Evolutionary conservation across 2,797 vertebrate genomes (phyloP), one percentile per base, ranked within the genome.

Genomic region (Enteromius mattozi): DNA sequence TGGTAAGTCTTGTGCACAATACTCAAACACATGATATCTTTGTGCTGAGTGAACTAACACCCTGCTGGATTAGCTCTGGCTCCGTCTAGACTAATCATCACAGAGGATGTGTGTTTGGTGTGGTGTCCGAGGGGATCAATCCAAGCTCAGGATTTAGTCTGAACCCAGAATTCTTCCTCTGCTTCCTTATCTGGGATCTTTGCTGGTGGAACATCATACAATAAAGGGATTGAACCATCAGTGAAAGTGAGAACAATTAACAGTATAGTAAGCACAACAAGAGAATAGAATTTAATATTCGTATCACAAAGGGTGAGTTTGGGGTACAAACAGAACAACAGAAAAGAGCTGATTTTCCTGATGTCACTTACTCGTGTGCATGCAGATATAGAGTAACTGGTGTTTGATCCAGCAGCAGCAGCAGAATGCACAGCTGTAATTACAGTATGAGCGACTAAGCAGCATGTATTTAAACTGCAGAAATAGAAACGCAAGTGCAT

Each of bases 401-500:
- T 6, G 33, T 45, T 19, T 42, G 2, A 16, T 78, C 54, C n/a
- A n/a, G n/a, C 75, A 16, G 19, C 4, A 1, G 49, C 66, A 65
- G 45, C 45, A 40, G 71, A 54, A 27, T 47, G 72, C 27, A 6
- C 37, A 40, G 33, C 89, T 85, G 86, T 95, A 94, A 95, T 95
- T 93, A 94, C 80, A 91, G 87, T 90, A 92, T 91, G 88, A 90
- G 87, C 90, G 86, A 86, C 81, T 6, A 19, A 21, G 84, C 82
- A 93, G 87, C 90, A 87, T 94, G 89, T 94, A 94, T 91, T 95
- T 95, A 94, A 47, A 80, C 84, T 81, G 83, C 94, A 91, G 90
- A 90, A 95, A 95, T 95, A 95, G 91, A 87, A 79, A 72, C 86
- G 77, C 87, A 88, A 92, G 88, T 89, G 87, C 86, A 51, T 83